Evolutionary conservation across 2,113 vertebrate species (phyloP), one percentile per base, ranked within the genome.

Genomic region (Chloropsis cyanopogon): DNA sequence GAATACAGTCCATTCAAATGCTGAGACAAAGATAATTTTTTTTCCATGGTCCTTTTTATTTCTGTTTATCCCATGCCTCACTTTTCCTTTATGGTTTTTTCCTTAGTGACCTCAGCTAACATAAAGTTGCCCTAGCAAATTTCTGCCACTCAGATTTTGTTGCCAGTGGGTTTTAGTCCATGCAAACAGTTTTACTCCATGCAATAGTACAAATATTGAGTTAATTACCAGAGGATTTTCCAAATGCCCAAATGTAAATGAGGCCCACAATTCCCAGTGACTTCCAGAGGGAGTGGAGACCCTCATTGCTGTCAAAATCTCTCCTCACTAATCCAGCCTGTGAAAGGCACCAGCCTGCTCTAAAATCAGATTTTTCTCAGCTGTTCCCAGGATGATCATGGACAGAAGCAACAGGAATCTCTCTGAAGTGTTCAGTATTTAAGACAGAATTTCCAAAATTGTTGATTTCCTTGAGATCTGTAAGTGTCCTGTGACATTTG

Each of bases 1-100:
- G 82, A 88, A 79, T 42, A 11, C 95, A 49, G 44, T 61, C 88
- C 90, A 93, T 93, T 97, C 82, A 96, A 61, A 78, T 5, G 59
- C 82, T 72, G 72, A 83, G 63, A 95, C 91, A 95, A 94, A 79
- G 88, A 78, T 82, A 37, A 37, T 68, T 91, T 90, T 66, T 42
- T 35, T 9, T 2, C 52, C 68, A 19, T 1, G 24, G 33, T 41
- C 41, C 71, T 86, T 80, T 91, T 81, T 26, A 50, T 68, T 80
- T 63, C 88, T 95, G 41, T 76, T 90, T 79, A 47, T 86, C 60
- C 82, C 75, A 5, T n/a, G 65, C 69, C 61, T 75, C 86, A 46
- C 47, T 71, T 75, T 66, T 33, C 64, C 80, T 72, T 81, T 12
- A 25, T n/a, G 52, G 9, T 68, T 92, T 91, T 93, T 81, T 71